Percentiles rank a stretch among this genome's conserved stretches.
phyloP scores from a whole-genome alignment of 2,113 vertebrate species.

The Vidua macroura region DNA sequence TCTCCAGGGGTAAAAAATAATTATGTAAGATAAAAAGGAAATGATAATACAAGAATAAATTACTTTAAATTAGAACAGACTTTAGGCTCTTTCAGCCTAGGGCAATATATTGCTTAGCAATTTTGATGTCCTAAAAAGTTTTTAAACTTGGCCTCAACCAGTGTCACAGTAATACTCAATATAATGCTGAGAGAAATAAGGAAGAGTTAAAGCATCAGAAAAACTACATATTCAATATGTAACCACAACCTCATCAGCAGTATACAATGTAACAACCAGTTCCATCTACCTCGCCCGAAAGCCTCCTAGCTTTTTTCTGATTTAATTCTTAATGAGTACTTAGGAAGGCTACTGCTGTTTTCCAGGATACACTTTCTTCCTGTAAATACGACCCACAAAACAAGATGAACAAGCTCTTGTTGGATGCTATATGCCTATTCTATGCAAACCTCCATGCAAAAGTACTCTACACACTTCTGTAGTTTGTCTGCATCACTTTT shows the following conservation, averaged over 20 bases:
- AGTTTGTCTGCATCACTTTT: background rate
- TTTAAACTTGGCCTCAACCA: background rate
- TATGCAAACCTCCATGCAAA: background rate
- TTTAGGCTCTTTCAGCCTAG: background rate
- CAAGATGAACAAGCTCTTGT: background rate
- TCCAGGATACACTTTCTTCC: background rate
- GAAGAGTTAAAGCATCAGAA: background rate
- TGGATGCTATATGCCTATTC: background rate
- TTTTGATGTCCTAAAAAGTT: background rate
- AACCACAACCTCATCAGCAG: background rate
- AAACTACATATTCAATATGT: background rate
- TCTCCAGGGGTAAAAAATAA: background rate
- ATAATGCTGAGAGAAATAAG: background rate
- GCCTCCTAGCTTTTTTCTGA: background rate
- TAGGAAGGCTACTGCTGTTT: background rate
- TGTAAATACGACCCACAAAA: background rate
- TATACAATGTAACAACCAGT: background rate
- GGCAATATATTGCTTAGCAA: background rate
- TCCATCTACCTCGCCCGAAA: background rate
- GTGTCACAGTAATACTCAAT: background rate
- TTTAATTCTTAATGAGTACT: background rate
- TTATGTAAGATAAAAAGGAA: background rate
- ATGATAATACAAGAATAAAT: background rate
- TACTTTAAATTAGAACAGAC: background rate
- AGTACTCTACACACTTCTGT: background rate